Percentiles rank a stretch among this genome's conserved stretches.
Conservation (phyloP, 1,140 invertebrate genomes). For the Diprion similis region DNA sequence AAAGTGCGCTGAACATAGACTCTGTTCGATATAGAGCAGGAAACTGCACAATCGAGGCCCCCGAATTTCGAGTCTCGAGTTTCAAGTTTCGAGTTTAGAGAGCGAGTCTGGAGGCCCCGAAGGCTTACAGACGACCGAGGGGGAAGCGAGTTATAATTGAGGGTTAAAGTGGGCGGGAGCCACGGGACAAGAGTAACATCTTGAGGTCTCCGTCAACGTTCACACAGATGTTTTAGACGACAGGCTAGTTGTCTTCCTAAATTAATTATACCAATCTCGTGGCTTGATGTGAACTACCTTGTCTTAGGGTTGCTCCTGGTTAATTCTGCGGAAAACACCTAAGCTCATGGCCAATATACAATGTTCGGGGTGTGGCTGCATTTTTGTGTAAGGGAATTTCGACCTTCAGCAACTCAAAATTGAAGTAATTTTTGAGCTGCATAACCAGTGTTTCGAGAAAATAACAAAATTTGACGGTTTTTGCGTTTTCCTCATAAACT, state of each 20-base stretch:
- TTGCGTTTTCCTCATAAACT: too few species aligned
- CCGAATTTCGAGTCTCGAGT: neutral
- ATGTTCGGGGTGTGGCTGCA: neutral
- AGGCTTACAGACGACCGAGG: too few species aligned
- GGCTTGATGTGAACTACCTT: neutral
- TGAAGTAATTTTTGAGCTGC: too few species aligned
- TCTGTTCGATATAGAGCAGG: neutral
- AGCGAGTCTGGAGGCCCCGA: too few species aligned
- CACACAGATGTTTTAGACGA: constrained; percentile 1
- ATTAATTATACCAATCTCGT: neutral
- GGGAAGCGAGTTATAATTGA: neutral
- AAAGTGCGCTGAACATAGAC: neutral
- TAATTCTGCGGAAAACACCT: too few species aligned
- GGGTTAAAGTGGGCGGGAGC: neutral
- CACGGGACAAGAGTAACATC: too few species aligned
- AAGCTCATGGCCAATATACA: too few species aligned
- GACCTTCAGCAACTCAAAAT: too few species aligned
- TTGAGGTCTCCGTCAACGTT: neutral
- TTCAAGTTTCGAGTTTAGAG: too few species aligned
- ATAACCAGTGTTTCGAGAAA: too few species aligned
- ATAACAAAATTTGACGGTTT: too few species aligned
- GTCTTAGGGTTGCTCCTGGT: neutral
- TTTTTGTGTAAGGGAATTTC: neutral
- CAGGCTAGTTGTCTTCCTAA: constrained; percentile 1
- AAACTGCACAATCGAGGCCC: neutral